These are phyloP conservation scores for Minunthozetes semirufus DNA, from an alignment of 2,888 invertebrate species.

Conservation along the genomic window DNA sequence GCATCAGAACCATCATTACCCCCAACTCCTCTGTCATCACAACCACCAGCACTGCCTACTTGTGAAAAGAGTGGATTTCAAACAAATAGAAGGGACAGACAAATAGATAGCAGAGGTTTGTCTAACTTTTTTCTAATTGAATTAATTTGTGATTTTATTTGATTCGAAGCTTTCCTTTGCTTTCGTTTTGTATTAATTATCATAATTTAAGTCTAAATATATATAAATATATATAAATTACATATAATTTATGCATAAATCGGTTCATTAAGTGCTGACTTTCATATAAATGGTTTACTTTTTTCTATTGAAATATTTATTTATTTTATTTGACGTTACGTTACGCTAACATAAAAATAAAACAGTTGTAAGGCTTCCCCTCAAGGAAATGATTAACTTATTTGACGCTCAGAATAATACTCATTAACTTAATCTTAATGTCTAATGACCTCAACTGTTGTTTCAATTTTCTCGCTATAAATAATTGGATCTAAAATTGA, in stretches of 20 bases:
- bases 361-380: not conserved
- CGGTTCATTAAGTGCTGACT: not conserved
- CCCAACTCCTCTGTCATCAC: not conserved
- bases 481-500: too few species aligned
- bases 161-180: not conserved
- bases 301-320: not conserved
- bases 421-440: not conserved
- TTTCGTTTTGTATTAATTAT: not conserved
- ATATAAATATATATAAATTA: too few species aligned
- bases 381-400: conserved; percentile 1
- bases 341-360: not conserved
- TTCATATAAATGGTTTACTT: not conserved
- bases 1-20: not conserved
- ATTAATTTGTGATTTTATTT: not conserved
- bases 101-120: not conserved
- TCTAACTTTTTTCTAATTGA: not conserved
- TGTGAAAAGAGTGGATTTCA: not conserved
- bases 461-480: too few species aligned
- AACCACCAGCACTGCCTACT: not conserved
- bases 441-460: conserved; percentile 9
- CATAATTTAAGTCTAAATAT: not conserved
- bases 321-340: not conserved
- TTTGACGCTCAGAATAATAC: not conserved
- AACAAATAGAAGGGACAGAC: not conserved
- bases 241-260: not conserved